Conservation (phyloP, 2,888 invertebrate species). For the Mimas tiliae region DNA sequence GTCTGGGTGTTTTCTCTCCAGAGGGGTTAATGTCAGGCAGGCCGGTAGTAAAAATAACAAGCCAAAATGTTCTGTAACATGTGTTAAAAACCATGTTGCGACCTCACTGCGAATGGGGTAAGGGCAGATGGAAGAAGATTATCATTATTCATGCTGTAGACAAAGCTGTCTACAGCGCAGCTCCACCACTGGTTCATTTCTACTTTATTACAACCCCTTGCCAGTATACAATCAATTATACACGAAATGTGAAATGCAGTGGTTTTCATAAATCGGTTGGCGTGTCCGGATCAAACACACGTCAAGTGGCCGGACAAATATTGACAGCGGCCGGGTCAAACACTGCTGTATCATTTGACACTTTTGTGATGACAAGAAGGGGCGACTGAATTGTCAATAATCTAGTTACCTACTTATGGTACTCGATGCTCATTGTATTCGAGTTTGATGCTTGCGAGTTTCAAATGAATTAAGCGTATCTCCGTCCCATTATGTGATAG, state of each 20-base stretch:
- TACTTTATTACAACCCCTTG: background rate
- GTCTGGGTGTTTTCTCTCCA: no score
- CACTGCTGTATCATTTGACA: constrained; percentile 58
- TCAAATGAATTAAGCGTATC: background rate
- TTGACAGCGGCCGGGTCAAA: constrained; percentile 56
- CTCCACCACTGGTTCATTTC: background rate
- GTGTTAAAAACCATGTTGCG: no score
- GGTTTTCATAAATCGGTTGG: constrained; percentile 18
- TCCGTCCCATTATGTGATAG: no score
- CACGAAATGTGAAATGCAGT: background rate
- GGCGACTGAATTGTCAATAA: constrained; percentile 59
- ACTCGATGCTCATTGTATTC: constrained; percentile 9
- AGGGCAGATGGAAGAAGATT: no score
- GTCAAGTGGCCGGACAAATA: constrained; percentile 64
- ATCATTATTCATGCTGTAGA: no score
- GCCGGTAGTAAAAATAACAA: no score
- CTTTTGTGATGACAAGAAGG: constrained; percentile 55
- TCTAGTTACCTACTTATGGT: constrained; percentile 41
- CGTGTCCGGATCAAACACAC: constrained; percentile 41
- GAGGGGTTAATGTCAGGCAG: no score
- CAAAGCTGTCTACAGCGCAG: no score
- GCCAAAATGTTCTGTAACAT: no score
- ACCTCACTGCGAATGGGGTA: no score
- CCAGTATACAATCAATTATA: background rate
- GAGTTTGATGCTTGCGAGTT: background rate